phyloP scores from a whole-genome alignment of 30 jellyfish, hydroid and myxozoan species.

The Thelohanellus kitauei region DNA sequence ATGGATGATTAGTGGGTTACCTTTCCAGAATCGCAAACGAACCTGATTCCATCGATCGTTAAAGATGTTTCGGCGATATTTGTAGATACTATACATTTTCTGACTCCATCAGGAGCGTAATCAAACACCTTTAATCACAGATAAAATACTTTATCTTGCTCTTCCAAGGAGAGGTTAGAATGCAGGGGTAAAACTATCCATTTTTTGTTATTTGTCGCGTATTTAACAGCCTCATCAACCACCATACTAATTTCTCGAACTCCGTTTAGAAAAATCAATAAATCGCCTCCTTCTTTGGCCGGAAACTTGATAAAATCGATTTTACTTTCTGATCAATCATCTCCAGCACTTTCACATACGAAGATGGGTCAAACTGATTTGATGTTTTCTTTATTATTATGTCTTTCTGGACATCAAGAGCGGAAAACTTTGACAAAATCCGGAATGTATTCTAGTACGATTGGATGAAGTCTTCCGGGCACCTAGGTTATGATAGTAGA shows the following conservation, averaged over 20 bases:
- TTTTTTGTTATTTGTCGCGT: slow-evolving; percentile 25
- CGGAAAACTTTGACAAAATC: no score
- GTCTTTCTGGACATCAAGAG: no score
- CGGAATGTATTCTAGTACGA: slow-evolving; percentile 47
- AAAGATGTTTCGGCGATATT: slow-evolving; percentile 83
- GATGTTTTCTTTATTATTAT: no score
- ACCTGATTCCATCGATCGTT: slow-evolving; percentile 77
- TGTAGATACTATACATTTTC: slow-evolving; percentile 64
- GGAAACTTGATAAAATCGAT: slow-evolving; percentile 17
- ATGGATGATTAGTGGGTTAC: neutral
- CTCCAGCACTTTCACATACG: slow-evolving; percentile 47
- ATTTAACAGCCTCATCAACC: slow-evolving; percentile 59
- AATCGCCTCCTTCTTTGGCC: slow-evolving; percentile 52
- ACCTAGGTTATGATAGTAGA: slow-evolving; percentile 16
- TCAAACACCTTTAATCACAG: slow-evolving; percentile 20
- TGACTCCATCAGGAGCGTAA: slow-evolving; percentile 64
- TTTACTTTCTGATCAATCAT: slow-evolving; percentile 51
- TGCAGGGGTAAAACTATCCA: slow-evolving; percentile 82
- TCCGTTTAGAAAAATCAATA: slow-evolving; percentile 68
- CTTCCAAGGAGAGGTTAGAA: slow-evolving; percentile 43
- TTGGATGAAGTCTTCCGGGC: slow-evolving; percentile 71
- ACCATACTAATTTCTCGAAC: slow-evolving; percentile 50
- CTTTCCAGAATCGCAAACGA: slow-evolving; percentile 81
- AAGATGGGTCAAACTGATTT: slow-evolving; percentile 59
- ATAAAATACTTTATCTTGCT: slow-evolving; percentile 41